Percentiles rank a stretch among this genome's conserved stretches.
These are phyloP conservation scores for Pelusios castaneus DNA, from an alignment of 2,113 vertebrate species.

Conservation along the genomic window DNA sequence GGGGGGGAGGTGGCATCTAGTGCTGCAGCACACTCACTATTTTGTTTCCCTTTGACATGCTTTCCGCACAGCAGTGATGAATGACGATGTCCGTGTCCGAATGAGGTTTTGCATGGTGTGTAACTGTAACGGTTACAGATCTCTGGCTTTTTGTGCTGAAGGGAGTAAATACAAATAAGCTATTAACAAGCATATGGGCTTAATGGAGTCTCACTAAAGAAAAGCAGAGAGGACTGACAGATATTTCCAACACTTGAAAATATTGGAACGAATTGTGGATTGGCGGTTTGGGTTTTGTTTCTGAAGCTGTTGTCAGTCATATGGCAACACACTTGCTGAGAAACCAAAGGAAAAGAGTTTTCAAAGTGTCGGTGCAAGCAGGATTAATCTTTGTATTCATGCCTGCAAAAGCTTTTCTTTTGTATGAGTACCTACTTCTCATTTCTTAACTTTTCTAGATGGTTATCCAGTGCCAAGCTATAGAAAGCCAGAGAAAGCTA, in stretches of 20 bases:
- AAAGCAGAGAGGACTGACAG: neutral
- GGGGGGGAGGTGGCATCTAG: conserved; percentile 18
- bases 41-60: conserved; percentile 56
- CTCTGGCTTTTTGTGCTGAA: conserved; percentile 1
- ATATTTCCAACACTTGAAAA: neutral
- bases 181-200: neutral
- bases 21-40: conserved; percentile 37
- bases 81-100: conserved; percentile 49
- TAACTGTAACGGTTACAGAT: conserved; percentile 21
- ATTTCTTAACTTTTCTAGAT: neutral
- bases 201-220: neutral
- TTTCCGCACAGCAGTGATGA: conserved; percentile 60
- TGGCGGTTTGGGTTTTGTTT: neutral
- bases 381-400: neutral
- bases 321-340: neutral
- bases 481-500: neutral
- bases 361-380: neutral
- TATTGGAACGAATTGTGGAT: neutral
- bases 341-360: neutral
- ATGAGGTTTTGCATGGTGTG: conserved; percentile 56
- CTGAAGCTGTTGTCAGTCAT: neutral
- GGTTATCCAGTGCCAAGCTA: neutral
- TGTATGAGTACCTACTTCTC: neutral
- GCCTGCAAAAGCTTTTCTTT: neutral
- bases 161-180: conserved; percentile 17